Evolutionary conservation across 2,113 vertebrate genomes (phyloP).

Genomic region (Orycteropus afer): DNA sequence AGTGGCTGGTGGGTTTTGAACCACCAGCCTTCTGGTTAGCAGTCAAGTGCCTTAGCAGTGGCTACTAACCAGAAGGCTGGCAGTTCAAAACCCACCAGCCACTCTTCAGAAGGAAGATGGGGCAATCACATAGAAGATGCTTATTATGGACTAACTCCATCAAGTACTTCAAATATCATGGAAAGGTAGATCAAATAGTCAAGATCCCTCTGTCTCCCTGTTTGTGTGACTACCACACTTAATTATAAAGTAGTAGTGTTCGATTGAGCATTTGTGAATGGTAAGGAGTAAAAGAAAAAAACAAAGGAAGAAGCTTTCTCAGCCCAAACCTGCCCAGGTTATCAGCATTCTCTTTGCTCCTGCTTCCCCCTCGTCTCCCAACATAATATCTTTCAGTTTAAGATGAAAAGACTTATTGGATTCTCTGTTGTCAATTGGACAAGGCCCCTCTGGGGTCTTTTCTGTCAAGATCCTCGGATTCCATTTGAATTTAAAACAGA

Average conservation of each 20-base stretch:
- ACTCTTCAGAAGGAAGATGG: no score
- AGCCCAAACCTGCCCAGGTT: background rate
- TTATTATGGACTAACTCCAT: background rate
- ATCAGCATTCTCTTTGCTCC: constrained; percentile 58
- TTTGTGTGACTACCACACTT: background rate
- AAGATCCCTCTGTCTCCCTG: background rate
- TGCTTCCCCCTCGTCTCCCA: constrained; percentile 19
- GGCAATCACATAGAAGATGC: background rate
- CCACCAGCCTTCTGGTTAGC: no score
- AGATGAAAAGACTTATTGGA: constrained; percentile 81
- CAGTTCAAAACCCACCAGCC: no score
- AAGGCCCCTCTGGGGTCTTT: constrained; percentile 78
- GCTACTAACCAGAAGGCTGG: no score
- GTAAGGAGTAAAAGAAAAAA: background rate
- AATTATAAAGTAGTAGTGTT: background rate
- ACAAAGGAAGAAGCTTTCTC: background rate
- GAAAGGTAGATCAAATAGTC: background rate
- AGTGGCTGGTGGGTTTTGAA: no score
- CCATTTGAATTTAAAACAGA: constrained; percentile 79
- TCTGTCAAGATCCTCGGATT: constrained; percentile 79
- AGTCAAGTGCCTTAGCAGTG: no score
- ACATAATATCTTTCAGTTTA: constrained; percentile 35
- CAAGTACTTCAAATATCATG: background rate
- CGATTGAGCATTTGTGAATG: background rate
- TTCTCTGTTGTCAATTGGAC: constrained; percentile 80